Base-by-base conservation (phyloP, 2,113 vertebrate genomes). In the Gopherus flavomarginatus region DNA sequence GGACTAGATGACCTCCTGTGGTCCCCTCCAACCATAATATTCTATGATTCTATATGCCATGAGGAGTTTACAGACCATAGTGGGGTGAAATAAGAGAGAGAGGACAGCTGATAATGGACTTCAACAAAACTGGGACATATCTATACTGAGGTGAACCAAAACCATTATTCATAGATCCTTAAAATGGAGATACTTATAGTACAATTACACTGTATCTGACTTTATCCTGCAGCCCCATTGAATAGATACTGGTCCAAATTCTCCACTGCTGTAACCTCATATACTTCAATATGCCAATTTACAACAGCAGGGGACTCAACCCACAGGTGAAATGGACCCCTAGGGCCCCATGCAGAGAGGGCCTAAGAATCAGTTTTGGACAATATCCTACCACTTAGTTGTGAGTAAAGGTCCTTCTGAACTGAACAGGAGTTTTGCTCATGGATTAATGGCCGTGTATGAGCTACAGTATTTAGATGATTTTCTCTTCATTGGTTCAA, bases 111-210 rank as follows among this genome's bases (percentile, higher is more conserved):
- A 96, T 83, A 96, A 95, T 35, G 92, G 78, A 94, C 93, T 81
- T 75, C 85, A 94, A 97, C 83, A 92, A 89, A 97, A 87, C 83
- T 96, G 96, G 91, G 95, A 96, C 95, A 97, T 95, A 84, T 92
- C 88, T 95, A 95, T 96, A 93, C 96, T 97, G 92, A 96, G 92
- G 85, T 93, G 95, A 96, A 96, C 90, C 85, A 92, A 91, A 95
- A 90, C 90, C 53, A 90, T 90, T 89, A 92, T 47, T 91, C 94
- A 89, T 50, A 95, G 31, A 44, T 95, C 21, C 52, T 78, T 95
- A 97, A 54, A 95, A 93, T 79, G 83, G 81, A 96, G 78, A 92
- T 85, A 94, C 87, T 72, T 72, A 56, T 0, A 86, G 89, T 96
- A 90, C 65, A 94, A 95, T 57, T 56, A 47, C 49, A 27, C 90